Conservation (phyloP, 2,888 invertebrate species). For the Drosophila tripunctata region DNA sequence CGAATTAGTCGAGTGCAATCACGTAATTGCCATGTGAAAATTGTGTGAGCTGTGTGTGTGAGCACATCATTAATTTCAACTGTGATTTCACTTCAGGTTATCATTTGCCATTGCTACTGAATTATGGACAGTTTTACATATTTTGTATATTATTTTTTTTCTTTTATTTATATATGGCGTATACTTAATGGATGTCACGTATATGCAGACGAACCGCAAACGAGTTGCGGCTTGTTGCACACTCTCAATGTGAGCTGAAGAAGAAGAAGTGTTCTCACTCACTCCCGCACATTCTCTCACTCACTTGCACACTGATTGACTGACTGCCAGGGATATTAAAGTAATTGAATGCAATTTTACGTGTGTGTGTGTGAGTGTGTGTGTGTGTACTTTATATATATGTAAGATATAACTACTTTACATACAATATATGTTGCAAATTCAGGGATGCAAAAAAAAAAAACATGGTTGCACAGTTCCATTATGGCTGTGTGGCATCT, state of each 20-base stretch:
- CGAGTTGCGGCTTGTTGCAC: slow-evolving; percentile 50
- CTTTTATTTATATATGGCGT: slow-evolving; percentile 1
- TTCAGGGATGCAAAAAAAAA: slow-evolving; percentile 1
- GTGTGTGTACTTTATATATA: neutral
- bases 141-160: neutral
- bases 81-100: neutral
- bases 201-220: slow-evolving; percentile 43
- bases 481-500: slow-evolving; percentile 14
- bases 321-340: slow-evolving; percentile 51
- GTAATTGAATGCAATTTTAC: slow-evolving; percentile 72
- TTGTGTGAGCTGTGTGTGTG: neutral
- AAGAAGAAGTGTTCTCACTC: neutral
- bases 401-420: too few relatives aligned
- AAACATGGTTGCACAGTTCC: neutral
- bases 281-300: neutral
- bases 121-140: slow-evolving; percentile 19
- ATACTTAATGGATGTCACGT: slow-evolving; percentile 50
- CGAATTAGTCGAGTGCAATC: slow-evolving; percentile 7
- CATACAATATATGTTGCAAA: neutral
- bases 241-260: slow-evolving; percentile 3
- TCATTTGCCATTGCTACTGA: slow-evolving; percentile 13
- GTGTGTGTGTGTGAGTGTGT: slow-evolving; percentile 21
- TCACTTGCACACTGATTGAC: slow-evolving; percentile 25
- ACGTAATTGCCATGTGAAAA: slow-evolving; percentile 4
- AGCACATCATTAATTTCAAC: slow-evolving; percentile 10